phyloP scores from a whole-genome alignment of 2,888 invertebrate genomes.

The Diloba caeruleocephala region DNA sequence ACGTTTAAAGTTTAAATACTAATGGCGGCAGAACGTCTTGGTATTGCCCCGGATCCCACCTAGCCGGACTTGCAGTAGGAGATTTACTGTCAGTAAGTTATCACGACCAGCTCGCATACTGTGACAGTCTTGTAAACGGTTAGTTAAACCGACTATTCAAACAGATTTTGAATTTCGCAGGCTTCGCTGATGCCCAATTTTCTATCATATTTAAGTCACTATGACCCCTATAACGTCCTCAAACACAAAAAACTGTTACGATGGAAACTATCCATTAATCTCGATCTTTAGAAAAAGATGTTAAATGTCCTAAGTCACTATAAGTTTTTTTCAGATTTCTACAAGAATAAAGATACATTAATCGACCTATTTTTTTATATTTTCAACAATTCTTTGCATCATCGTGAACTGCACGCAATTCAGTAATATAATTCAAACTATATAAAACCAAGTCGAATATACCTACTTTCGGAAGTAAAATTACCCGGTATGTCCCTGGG shows the following conservation, averaged over 20 bases:
- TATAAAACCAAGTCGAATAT: constrained; percentile 29
- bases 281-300: too few relatives aligned
- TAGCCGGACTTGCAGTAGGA: too few relatives aligned
- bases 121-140: constrained; percentile 31
- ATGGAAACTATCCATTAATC: constrained; percentile 9
- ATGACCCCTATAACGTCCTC: too few relatives aligned
- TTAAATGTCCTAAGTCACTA: too few relatives aligned
- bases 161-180: constrained; percentile 51
- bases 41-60: too few relatives aligned
- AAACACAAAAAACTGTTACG: constrained; percentile 8
- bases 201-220: constrained; percentile 37
- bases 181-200: constrained; percentile 34
- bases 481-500: constrained; percentile 40
- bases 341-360: too few relatives aligned
- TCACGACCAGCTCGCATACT: constrained; percentile 27
- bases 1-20: too few relatives aligned
- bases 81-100: too few relatives aligned
- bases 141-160: too few relatives aligned
- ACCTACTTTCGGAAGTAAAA: constrained; percentile 44
- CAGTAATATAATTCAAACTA: constrained; percentile 19
- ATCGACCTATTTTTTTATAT: constrained; percentile 33
- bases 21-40: too few relatives aligned
- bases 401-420: constrained; percentile 25
- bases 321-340: too few relatives aligned
- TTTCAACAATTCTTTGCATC: constrained; percentile 17